Base-by-base conservation (phyloP, 1,140 invertebrate genomes). In the Drosophila lowei region DNA sequence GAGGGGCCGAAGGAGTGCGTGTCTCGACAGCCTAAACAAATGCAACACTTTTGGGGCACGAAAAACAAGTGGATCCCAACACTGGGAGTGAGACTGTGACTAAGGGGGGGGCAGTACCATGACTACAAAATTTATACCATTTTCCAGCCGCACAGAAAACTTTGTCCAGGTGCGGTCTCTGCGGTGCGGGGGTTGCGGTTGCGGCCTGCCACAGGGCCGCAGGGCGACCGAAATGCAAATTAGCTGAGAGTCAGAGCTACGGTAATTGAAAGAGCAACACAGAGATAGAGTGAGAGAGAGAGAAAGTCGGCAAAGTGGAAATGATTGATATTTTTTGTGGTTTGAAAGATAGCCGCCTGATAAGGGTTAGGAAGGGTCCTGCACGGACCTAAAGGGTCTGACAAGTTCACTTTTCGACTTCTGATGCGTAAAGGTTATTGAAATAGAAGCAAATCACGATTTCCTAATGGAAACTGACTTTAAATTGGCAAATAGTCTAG, bases 61-160 rank as follows among this genome's bases (percentile, higher is more conserved):
- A 21, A 44, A 72, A 74, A 50, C 71, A 65, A 41, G 34, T 38
- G 34, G 34, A 38, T 38, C 34, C 34, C 11, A 0, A 1, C 34
- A 13, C 34, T 2, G 28, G 2, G 25, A 21, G 3, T 5, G 30
- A 7, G 3, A 3, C 30, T 34, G 30, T 21, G 21, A 25, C 23
- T 4, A 4, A 4, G 34, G 11, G 49, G 28, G 7, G 42, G 57
- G 44, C 46, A 70, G 78, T 47, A 23, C 30, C 72, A 65, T 77
- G 79, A 54, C 81, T 77, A 85, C 81, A 66, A 73, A 80, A 84
- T 85, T 80, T 86, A 85, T 85, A 74, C 74, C 60, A 78, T 68
- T 72, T 61, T 58, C 63, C 55, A 47, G 46, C 43, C 38, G 42
- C 21, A 53, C 15, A 48, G 55, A 63, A 59, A 66, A 73, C 73